Conservation (phyloP, 1,140 invertebrate genomes). For the Pectinophora gossypiella region DNA sequence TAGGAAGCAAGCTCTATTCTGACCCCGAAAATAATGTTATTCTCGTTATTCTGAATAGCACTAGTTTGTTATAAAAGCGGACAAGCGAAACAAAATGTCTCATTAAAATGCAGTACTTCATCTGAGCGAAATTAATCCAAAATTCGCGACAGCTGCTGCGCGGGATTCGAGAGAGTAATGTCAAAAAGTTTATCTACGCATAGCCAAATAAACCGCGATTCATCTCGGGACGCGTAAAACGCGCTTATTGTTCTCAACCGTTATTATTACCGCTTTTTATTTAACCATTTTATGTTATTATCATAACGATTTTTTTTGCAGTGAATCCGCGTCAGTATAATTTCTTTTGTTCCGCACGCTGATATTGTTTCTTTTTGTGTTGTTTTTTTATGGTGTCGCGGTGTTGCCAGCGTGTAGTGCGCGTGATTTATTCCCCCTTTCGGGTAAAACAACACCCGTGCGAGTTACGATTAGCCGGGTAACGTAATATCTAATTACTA, state of each 20-base stretch:
- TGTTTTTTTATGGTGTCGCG: conserved; percentile 57
- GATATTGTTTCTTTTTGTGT: conserved; percentile 66
- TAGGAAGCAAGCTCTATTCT: background rate
- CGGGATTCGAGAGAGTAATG: conserved; percentile 32
- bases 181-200: conserved; percentile 61
- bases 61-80: conserved; percentile 38
- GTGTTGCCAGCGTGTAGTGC: conserved; percentile 45
- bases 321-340: conserved; percentile 59
- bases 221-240: conserved; percentile 54
- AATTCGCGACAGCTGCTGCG: conserved; percentile 58
- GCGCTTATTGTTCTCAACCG: conserved; percentile 57
- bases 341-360: conserved; percentile 67
- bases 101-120: conserved; percentile 68
- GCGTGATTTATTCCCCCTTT: conserved; percentile 71
- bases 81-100: conserved; percentile 52
- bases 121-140: conserved; percentile 56
- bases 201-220: conserved; percentile 65
- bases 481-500: conserved; percentile 74
- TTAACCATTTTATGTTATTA: conserved; percentile 72
- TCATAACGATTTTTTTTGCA: conserved; percentile 68
- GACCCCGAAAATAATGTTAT: conserved; percentile 2
- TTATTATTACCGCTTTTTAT: conserved; percentile 67
- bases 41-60: conserved; percentile 12
- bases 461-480: conserved; percentile 67
- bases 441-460: conserved; percentile 69